Percentiles rank a stretch among this genome's conserved stretches.
Evolutionary conservation across 2,113 vertebrate species (phyloP).

Genomic region (Eupsittula cactorum): DNA sequence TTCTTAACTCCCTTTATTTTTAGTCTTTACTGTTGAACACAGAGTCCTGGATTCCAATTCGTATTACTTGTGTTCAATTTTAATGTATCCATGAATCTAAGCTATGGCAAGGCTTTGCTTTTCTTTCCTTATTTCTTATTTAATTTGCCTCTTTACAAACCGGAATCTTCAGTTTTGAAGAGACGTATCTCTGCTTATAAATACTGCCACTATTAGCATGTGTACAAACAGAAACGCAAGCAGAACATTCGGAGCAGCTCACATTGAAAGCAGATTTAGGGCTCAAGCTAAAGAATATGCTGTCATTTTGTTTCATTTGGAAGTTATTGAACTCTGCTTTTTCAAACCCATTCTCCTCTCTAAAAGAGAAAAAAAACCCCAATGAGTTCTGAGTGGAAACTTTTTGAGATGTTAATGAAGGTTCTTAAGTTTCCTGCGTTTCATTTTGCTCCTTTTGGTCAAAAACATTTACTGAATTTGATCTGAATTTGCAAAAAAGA

Average conservation of each 20-base stretch:
- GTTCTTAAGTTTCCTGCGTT: background rate
- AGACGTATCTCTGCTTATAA: background rate
- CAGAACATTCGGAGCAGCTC: background rate
- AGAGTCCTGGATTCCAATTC: background rate
- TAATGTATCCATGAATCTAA: background rate
- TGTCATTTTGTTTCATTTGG: conserved; percentile 1
- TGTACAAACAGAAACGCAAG: background rate
- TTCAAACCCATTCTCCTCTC: background rate
- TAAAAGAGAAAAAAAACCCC: background rate
- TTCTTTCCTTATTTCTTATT: background rate
- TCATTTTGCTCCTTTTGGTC: background rate
- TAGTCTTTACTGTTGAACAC: background rate
- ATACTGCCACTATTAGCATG: background rate
- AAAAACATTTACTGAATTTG: background rate
- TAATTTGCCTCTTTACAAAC: background rate
- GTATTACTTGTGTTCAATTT: background rate
- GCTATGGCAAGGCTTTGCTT: background rate
- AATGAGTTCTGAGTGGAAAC: background rate
- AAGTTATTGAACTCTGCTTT: conserved; percentile 6
- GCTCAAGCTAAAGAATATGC: conserved; percentile 7
- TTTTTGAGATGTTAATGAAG: conserved; percentile 16
- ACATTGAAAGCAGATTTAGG: background rate
- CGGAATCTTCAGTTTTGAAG: background rate
- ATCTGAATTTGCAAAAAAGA: background rate
- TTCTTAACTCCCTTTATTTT: background rate